Conservation (phyloP, 2,113 vertebrate genomes). For the Furnarius figulus region DNA sequence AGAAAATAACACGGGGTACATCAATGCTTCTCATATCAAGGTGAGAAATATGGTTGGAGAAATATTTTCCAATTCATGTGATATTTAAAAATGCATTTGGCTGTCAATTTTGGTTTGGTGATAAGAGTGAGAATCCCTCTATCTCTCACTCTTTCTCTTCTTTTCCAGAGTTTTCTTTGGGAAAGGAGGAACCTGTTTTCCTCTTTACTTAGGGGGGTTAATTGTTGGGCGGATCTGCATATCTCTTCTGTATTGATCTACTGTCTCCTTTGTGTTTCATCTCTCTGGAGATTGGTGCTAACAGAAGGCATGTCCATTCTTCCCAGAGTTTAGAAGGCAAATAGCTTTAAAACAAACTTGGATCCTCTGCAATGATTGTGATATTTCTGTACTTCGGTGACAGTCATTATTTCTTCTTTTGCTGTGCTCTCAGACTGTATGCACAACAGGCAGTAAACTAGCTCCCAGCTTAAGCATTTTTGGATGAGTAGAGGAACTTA, state of each 20-base stretch:
- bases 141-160: background rate
- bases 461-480: background rate
- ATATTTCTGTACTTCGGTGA: background rate
- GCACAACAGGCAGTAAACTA: background rate
- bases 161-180: background rate
- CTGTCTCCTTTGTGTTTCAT: background rate
- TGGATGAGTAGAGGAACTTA: background rate
- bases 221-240: background rate
- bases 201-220: background rate
- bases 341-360: background rate
- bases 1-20: constrained; percentile 97
- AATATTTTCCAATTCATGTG: background rate
- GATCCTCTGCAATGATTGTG: background rate
- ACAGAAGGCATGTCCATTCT: background rate
- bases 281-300: background rate
- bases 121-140: background rate
- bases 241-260: background rate
- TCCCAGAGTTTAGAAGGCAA: background rate
- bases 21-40: constrained; percentile 94
- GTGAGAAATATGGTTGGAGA: constrained; percentile 55
- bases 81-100: background rate
- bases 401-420: background rate
- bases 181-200: background rate
- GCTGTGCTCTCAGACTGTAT: background rate
- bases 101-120: background rate